Evolutionary conservation across 2,797 vertebrate genomes (phyloP).

Genomic region (Oreortyx pictus): DNA sequence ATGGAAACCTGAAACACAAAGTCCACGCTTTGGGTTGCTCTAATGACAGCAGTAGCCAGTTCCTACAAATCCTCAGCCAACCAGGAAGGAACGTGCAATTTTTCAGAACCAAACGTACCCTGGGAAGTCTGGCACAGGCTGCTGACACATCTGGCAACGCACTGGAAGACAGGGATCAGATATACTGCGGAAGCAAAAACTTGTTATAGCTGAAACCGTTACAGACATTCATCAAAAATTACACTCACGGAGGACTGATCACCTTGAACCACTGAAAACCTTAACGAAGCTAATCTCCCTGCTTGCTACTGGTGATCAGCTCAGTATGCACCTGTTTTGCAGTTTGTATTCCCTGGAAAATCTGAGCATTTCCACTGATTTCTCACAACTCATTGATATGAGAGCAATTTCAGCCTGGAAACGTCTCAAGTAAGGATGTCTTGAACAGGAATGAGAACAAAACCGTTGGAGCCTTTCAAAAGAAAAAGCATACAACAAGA

Average conservation of each 20-base stretch:
- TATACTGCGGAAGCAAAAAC: background rate
- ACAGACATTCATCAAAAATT: background rate
- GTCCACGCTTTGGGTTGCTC: background rate
- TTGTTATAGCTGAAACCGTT: background rate
- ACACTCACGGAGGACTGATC: background rate
- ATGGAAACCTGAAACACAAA: background rate
- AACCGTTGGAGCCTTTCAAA: background rate
- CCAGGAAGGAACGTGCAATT: background rate
- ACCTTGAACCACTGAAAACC: background rate
- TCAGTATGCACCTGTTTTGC: background rate
- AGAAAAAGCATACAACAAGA: constrained; percentile 17
- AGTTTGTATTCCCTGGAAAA: background rate
- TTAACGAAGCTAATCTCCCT: background rate
- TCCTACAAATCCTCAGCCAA: background rate
- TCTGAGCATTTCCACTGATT: background rate
- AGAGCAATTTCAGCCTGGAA: background rate
- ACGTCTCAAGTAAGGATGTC: background rate
- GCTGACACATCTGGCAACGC: background rate
- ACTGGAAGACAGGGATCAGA: background rate
- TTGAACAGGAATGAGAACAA: background rate
- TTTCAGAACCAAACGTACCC: background rate
- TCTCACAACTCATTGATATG: background rate
- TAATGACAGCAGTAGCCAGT: background rate
- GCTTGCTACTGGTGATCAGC: background rate
- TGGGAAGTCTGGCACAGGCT: background rate